These are phyloP conservation scores for Listronotus bonariensis DNA, from an alignment of 1,140 invertebrate species.

Conservation along the genomic window DNA sequence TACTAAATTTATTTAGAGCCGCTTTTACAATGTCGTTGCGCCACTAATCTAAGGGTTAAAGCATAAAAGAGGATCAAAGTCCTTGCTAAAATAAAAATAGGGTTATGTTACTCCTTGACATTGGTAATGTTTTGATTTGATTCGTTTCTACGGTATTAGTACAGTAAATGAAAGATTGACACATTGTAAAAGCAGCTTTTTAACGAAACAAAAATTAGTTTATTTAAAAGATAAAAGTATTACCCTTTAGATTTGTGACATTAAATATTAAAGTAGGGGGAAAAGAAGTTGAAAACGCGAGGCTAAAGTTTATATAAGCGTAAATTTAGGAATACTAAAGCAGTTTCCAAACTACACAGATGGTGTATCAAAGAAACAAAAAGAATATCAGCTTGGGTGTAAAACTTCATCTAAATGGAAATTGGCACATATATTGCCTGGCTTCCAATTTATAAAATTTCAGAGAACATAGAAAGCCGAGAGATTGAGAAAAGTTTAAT, in stretches of 20 bases:
- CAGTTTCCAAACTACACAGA: slow-evolving; percentile 34
- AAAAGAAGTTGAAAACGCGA: slow-evolving; percentile 8
- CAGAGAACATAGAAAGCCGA: neutral
- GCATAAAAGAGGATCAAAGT: no score
- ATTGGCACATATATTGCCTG: slow-evolving; percentile 14
- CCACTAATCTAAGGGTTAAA: no score
- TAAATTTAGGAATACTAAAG: slow-evolving; percentile 32
- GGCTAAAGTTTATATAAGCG: slow-evolving; percentile 30
- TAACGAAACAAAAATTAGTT: no score
- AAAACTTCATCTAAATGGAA: slow-evolving; percentile 36
- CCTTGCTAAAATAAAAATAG: no score
- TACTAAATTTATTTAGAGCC: no score
- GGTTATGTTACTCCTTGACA: no score
- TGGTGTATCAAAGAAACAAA: slow-evolving; percentile 28
- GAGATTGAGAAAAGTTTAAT: slow-evolving; percentile 9
- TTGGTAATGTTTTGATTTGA: no score
- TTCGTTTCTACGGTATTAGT: no score
- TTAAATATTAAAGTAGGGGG: slow-evolving; percentile 17
- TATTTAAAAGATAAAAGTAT: no score
- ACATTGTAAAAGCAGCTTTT: no score
- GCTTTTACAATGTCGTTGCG: no score
- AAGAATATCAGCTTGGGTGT: slow-evolving; percentile 21
- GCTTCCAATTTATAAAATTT: slow-evolving; percentile 1
- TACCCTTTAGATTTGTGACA: neutral
- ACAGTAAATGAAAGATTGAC: no score